Evolutionary conservation across 2,888 invertebrate genomes (phyloP).

Genomic region (Strigamia maritima): DNA sequence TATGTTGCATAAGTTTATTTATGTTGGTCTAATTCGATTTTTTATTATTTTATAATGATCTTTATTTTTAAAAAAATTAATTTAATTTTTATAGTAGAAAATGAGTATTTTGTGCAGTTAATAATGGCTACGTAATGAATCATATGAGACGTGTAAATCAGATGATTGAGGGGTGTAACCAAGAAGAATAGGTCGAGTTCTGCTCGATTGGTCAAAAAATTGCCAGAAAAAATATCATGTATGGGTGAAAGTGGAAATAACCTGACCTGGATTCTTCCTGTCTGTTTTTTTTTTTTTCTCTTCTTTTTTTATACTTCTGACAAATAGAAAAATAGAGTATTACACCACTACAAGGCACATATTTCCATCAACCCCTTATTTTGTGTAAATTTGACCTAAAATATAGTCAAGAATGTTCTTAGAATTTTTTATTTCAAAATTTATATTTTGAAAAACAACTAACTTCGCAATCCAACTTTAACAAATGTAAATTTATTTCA

Average conservation of each 20-base stretch:
- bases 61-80: no score
- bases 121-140: not conserved
- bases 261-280: constrained; percentile 30
- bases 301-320: not conserved
- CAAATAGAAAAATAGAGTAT: constrained; percentile 30
- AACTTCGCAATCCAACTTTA: not conserved
- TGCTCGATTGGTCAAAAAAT: constrained; percentile 15
- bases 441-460: not conserved
- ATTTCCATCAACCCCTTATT: not conserved
- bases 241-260: constrained; percentile 30
- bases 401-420: not conserved
- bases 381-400: constrained; percentile 23
- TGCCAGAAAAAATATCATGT: not conserved
- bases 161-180: constrained; percentile 16
- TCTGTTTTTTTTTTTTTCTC: not conserved
- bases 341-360: constrained; percentile 30
- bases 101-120: not conserved
- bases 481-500: not conserved
- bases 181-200: not conserved
- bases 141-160: not conserved
- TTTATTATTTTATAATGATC: no score
- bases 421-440: not conserved
- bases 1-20: no score
- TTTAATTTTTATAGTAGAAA: not conserved
- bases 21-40: no score